Conservation (phyloP, 1,140 invertebrate genomes). For the Drosophila novamexicana region DNA sequence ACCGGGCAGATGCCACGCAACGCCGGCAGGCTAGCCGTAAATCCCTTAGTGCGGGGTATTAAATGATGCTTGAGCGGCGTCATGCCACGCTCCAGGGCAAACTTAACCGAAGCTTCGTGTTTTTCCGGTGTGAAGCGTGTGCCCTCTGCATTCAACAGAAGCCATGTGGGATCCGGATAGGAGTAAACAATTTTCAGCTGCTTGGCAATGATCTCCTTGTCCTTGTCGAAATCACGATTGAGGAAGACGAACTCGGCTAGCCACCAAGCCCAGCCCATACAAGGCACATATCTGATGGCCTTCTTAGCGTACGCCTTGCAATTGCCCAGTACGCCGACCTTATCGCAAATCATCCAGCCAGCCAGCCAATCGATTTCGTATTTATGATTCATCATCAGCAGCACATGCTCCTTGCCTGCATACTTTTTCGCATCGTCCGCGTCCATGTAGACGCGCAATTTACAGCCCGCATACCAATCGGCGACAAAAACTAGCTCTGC, state of each 20-base stretch:
- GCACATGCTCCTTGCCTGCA: slow-evolving; percentile 94
- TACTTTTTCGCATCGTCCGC: slow-evolving; percentile 91
- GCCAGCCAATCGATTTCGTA: slow-evolving; percentile 98
- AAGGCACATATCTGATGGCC: slow-evolving; percentile 95
- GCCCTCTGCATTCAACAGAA: slow-evolving; percentile 97
- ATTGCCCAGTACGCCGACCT: slow-evolving; percentile 91
- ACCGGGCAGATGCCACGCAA: slow-evolving; percentile 91
- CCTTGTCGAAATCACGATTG: slow-evolving; percentile 95
- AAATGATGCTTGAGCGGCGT: slow-evolving; percentile 95
- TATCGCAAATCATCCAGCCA: slow-evolving; percentile 94
- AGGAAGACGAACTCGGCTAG: slow-evolving; percentile 97
- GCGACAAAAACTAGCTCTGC: slow-evolving; percentile 95
- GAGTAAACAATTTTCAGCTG: slow-evolving; percentile 93
- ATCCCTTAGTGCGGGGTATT: slow-evolving; percentile 96
- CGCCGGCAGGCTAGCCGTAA: slow-evolving; percentile 90
- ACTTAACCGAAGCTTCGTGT: slow-evolving; percentile 93
- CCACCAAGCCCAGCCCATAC: slow-evolving; percentile 97
- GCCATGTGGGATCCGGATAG: slow-evolving; percentile 95
- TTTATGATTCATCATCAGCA: slow-evolving; percentile 97
- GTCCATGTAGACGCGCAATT: slow-evolving; percentile 90
- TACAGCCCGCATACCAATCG: slow-evolving; percentile 96
- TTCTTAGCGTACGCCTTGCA: slow-evolving; percentile 98
- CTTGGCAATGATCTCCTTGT: slow-evolving; percentile 91
- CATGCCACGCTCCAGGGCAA: slow-evolving; percentile 94
- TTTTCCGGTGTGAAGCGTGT: slow-evolving; percentile 96